These are phyloP conservation scores for Caenorhabditis sp. DNA, from an alignment of 2,888 invertebrate genomes.

Conservation along the genomic window DNA sequence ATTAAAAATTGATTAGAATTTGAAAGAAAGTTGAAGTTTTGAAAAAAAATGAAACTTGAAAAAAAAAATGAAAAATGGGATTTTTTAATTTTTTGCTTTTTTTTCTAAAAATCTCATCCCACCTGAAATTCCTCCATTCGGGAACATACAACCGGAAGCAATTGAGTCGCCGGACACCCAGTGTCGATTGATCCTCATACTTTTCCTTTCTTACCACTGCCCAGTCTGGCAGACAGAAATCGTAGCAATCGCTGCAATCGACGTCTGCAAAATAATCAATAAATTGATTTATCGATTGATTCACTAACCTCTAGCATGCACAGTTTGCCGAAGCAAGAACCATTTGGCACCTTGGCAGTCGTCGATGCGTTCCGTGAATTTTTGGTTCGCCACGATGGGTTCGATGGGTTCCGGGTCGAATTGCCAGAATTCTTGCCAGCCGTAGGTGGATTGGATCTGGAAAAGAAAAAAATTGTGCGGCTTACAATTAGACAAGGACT, in stretches of 20 bases:
- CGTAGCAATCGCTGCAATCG: constrained; percentile 80
- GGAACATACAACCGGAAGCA: constrained; percentile 81
- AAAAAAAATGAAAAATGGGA: too few relatives aligned
- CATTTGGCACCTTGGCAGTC: constrained; percentile 80
- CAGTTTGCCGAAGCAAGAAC: constrained; percentile 80
- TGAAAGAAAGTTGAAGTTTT: too few relatives aligned
- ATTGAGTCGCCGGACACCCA: constrained; percentile 80
- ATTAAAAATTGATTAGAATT: too few relatives aligned
- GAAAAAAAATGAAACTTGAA: too few relatives aligned
- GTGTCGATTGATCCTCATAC: constrained; percentile 76
- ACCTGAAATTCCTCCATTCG: constrained; percentile 78
- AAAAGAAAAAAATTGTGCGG: neutral
- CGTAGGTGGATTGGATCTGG: constrained; percentile 80
- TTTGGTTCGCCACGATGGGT: constrained; percentile 55
- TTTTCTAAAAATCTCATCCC: too few relatives aligned
- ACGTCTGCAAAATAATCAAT: too few relatives aligned
- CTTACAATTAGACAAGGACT: too few relatives aligned
- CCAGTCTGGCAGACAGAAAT: constrained; percentile 82
- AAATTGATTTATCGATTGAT: neutral
- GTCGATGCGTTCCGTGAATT: constrained; percentile 68
- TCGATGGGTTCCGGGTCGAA: constrained; percentile 80
- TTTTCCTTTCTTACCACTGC: constrained; percentile 77
- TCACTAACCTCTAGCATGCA: constrained; percentile 76
- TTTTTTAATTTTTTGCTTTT: too few relatives aligned
- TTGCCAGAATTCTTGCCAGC: constrained; percentile 83